Conservation (phyloP, 2,797 vertebrate genomes). For the Acipenser transmontanus region DNA sequence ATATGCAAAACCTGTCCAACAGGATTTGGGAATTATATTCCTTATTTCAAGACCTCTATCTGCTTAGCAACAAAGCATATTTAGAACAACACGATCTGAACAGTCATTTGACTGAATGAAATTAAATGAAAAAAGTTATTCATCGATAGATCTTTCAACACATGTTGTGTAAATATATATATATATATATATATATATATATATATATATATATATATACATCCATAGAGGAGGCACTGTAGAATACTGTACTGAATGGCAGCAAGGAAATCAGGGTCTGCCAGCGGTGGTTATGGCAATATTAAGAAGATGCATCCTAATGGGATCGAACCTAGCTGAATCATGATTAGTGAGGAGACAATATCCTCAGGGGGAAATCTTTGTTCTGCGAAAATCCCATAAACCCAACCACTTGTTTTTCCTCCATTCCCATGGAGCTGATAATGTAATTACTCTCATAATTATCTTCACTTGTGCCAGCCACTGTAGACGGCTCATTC, state of each 20-base stretch:
- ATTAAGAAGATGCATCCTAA: constrained; percentile 42
- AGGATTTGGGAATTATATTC: no score
- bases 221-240: no score
- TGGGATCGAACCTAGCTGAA: constrained; percentile 61
- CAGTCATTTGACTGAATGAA: no score
- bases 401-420: constrained; percentile 96
- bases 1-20: no score
- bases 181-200: no score
- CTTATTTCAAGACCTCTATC: no score
- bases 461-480: constrained; percentile 98
- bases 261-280: constrained; percentile 13
- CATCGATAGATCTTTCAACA: no score
- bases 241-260: neutral
- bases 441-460: constrained; percentile 97
- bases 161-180: no score
- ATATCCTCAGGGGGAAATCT: constrained; percentile 64
- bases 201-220: no score
- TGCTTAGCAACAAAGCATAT: no score
- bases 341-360: constrained; percentile 58
- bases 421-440: constrained; percentile 96
- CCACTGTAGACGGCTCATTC: constrained; percentile 84
- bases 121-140: no score
- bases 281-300: constrained; percentile 22
- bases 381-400: constrained; percentile 68
- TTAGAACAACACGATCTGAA: no score